These are phyloP conservation scores for Notechis scutatus DNA, from an alignment of 2,113 vertebrate species.

Conservation along the genomic window DNA sequence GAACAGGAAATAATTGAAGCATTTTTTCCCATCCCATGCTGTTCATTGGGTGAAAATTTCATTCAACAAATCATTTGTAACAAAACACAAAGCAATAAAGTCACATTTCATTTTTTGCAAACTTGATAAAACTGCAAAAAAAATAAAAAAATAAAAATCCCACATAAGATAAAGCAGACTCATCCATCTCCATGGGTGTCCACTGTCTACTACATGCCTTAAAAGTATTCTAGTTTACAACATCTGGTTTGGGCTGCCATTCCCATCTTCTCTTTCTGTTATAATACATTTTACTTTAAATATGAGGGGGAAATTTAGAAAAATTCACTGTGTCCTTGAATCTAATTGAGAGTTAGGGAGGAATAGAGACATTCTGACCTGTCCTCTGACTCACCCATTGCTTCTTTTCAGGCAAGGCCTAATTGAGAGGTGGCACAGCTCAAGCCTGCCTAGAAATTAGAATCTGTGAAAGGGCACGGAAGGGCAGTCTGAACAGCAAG, in stretches of 20 bases:
- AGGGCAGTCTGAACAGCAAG: not conserved
- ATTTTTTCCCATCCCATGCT: not conserved
- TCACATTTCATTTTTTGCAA: not conserved
- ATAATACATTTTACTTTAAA: not conserved
- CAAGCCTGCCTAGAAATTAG: not conserved
- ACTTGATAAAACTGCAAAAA: not conserved
- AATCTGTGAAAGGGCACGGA: not conserved
- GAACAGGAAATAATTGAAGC: not conserved
- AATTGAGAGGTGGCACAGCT: not conserved
- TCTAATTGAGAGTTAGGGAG: not conserved
- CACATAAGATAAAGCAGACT: not conserved
- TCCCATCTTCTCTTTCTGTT: not conserved
- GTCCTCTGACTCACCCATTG: not conserved
- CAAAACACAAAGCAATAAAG: not conserved
- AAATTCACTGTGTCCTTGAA: not conserved
- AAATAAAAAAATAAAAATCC: not conserved
- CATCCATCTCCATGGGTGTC: not conserved
- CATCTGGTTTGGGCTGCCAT: not conserved
- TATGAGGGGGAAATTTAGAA: not conserved
- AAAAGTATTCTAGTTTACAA: not conserved
- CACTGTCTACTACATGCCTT: not conserved
- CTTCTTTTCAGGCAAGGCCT: not conserved
- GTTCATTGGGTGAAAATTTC: not conserved
- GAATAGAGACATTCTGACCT: not conserved
- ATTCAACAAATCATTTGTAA: not conserved